Conservation (phyloP, 2,113 vertebrate genomes). For the Pteronura brasiliensis region DNA sequence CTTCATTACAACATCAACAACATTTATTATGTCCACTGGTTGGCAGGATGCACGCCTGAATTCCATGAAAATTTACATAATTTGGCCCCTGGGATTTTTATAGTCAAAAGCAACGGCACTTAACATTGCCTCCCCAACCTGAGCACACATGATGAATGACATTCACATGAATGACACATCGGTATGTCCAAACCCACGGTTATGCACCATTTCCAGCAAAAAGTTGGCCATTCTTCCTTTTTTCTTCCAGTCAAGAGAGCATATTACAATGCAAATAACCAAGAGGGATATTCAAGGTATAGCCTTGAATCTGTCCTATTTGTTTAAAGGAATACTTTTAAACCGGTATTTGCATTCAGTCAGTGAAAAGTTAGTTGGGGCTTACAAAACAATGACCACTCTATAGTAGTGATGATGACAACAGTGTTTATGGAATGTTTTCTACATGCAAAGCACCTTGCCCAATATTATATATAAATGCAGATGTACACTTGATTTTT, state of each 20-base stretch:
- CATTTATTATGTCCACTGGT: not conserved
- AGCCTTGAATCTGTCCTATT: not conserved
- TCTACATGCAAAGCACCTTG: not conserved
- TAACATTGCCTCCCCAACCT: not conserved
- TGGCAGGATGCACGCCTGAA: not conserved
- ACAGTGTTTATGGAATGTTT: not conserved
- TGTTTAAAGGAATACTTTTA: not conserved
- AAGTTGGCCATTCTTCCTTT: not conserved
- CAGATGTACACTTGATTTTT: not conserved
- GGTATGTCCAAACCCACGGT: not conserved
- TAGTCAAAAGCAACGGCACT: not conserved
- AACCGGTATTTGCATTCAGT: not conserved
- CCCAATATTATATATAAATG: not conserved
- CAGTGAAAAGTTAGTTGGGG: not conserved
- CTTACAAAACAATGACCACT: not conserved
- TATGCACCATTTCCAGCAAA: not conserved
- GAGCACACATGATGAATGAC: not conserved
- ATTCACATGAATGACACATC: not conserved
- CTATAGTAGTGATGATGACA: accelerated
- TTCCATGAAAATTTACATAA: constrained; percentile 13
- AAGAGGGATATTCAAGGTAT: not conserved
- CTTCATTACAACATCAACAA: not conserved
- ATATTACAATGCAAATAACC: not conserved
- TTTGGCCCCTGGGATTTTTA: not conserved
- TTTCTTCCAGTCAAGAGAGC: not conserved